These are phyloP conservation scores for Pseudonaja textilis DNA, from an alignment of 2,113 vertebrate genomes.

Conservation along the genomic window DNA sequence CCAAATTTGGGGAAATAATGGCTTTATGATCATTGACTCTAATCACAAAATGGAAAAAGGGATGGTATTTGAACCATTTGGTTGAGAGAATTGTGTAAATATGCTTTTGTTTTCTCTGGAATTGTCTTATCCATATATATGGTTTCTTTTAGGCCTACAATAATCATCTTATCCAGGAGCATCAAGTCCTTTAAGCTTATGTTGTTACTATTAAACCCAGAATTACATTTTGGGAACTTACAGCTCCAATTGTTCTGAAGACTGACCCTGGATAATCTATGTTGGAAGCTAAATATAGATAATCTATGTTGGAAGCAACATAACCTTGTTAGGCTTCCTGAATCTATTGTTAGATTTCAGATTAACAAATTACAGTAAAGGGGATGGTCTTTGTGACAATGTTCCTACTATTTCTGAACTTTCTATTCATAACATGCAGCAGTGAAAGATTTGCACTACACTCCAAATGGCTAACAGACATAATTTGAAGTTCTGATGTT, in stretches of 20 bases:
- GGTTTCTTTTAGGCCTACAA: too few species aligned
- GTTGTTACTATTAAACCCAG: not conserved
- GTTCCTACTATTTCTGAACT: not conserved
- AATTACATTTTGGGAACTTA: not conserved
- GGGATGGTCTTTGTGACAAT: not conserved
- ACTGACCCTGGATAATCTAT: not conserved
- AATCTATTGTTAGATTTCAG: not conserved
- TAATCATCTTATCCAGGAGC: not conserved
- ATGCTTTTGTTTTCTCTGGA: too few species aligned
- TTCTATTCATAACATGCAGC: not conserved
- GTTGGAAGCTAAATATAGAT: not conserved
- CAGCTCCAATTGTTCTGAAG: not conserved
- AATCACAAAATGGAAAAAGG: too few species aligned
- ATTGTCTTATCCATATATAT: too few species aligned
- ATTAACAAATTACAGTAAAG: not conserved
- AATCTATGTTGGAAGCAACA: too few species aligned
- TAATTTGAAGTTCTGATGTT: not conserved
- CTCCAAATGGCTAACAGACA: not conserved
- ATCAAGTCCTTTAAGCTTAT: not conserved
- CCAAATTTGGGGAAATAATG: too few species aligned
- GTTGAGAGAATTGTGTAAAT: too few species aligned
- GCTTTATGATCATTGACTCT: too few species aligned
- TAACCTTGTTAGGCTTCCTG: not conserved
- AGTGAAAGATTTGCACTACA: not conserved
- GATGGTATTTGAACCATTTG: too few species aligned